A percentile compares a stretch with the other conserved stretches of the same genome.
These are phyloP conservation scores for Agrochola macilenta DNA, from an alignment of 2,888 invertebrate species.

Conservation along the genomic window DNA sequence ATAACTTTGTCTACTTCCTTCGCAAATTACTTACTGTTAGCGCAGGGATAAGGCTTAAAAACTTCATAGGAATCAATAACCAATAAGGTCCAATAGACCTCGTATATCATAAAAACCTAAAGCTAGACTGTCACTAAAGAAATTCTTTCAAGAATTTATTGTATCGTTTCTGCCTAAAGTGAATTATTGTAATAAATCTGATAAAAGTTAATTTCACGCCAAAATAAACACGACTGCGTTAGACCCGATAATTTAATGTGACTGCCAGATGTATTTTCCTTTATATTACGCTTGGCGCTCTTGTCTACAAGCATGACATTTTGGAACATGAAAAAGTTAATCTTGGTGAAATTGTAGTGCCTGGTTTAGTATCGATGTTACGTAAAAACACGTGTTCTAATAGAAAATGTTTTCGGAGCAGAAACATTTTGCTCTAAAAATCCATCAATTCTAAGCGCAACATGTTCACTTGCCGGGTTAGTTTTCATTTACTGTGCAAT, in stretches of 20 bases:
- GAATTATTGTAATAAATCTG: conserved; percentile 60
- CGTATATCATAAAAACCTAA: conserved; percentile 5
- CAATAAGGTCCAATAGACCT: neutral
- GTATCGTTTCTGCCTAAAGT: conserved; percentile 37
- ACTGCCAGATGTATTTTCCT: conserved; percentile 24
- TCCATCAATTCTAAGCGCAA: neutral
- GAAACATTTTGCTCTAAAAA: neutral
- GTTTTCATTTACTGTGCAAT: neutral
- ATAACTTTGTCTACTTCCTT: no score
- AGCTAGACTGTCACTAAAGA: conserved; percentile 13
- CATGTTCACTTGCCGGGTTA: neutral
- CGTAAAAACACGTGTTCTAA: neutral
- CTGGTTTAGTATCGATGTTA: neutral
- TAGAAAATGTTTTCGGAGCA: neutral
- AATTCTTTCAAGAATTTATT: conserved; percentile 42
- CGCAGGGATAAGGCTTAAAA: no score
- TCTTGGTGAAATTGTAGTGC: neutral
- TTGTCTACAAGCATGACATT: conserved; percentile 27
- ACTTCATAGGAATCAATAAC: neutral
- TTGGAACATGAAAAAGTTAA: neutral
- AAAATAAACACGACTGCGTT: conserved; percentile 61
- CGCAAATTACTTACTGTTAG: no score
- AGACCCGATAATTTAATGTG: conserved; percentile 60
- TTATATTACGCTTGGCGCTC: conserved; percentile 6
- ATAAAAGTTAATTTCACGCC: conserved; percentile 74